A percentile compares a stretch with the other conserved stretches of the same genome.
Conservation (phyloP, 2,888 invertebrate genomes). For the Kuschelorhynchus macadamiae region DNA sequence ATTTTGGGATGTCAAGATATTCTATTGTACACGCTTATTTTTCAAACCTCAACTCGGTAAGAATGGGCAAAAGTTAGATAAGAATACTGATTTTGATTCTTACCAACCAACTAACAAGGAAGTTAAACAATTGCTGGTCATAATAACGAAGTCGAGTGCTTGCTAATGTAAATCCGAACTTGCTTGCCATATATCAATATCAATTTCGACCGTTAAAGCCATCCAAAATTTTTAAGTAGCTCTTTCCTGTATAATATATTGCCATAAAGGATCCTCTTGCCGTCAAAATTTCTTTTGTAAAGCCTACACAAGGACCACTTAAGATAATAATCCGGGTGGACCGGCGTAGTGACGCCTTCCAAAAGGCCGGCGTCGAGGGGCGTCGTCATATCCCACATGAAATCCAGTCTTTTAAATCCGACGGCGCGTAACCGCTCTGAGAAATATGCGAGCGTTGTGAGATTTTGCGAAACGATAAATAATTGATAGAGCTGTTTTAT, state of each 20-base stretch:
- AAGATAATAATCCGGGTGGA: conserved; percentile 65
- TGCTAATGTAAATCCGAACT: too few relatives aligned
- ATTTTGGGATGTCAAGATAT: too few relatives aligned
- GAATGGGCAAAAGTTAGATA: too few relatives aligned
- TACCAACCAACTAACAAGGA: too few relatives aligned
- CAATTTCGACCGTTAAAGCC: too few relatives aligned
- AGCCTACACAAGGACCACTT: conserved; percentile 32
- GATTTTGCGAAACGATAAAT: conserved; percentile 25
- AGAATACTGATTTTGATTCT: too few relatives aligned
- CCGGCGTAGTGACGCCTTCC: conserved; percentile 68
- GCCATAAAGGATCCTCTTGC: conserved; percentile 27
- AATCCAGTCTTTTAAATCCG: conserved; percentile 49
- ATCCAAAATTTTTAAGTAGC: neutral
- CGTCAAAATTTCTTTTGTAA: conserved; percentile 38
- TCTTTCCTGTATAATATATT: conserved; percentile 28
- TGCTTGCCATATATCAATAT: too few relatives aligned
- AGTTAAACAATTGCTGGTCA: too few relatives aligned
- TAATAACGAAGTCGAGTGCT: too few relatives aligned
- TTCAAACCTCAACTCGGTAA: too few relatives aligned
- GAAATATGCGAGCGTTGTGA: conserved; percentile 33
- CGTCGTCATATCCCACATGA: conserved; percentile 57
- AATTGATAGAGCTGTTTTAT: neutral
- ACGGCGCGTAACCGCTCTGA: conserved; percentile 42
- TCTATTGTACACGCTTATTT: too few relatives aligned
- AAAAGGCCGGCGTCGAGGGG: conserved; percentile 65